A percentile compares a stretch with the other conserved stretches of the same genome.
Evolutionary conservation across 2,113 vertebrate species (phyloP).

Genomic region (Notothenia rossii): DNA sequence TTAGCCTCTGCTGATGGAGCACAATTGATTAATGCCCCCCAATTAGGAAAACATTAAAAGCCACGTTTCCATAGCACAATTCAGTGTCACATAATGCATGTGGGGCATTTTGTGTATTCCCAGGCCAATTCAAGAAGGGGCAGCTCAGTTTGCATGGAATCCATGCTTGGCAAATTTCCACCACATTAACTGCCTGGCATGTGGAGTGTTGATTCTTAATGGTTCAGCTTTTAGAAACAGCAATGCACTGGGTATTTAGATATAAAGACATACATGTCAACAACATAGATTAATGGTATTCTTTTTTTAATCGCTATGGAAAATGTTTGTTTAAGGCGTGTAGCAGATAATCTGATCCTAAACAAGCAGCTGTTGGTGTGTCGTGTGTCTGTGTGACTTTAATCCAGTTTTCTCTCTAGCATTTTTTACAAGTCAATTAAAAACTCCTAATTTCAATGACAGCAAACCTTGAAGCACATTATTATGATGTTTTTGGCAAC

Average conservation of each 20-base stretch:
- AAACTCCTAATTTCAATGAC: slow-evolving; percentile 11
- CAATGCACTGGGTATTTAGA: slow-evolving; percentile 25
- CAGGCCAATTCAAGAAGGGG: slow-evolving; percentile 42
- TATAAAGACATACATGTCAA: slow-evolving; percentile 46
- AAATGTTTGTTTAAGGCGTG: slow-evolving; percentile 26
- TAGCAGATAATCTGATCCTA: slow-evolving; percentile 1
- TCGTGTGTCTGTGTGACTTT: slow-evolving; percentile 4
- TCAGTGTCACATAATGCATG: slow-evolving; percentile 67
- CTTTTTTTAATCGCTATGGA: background rate
- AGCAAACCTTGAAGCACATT: slow-evolving; percentile 11
- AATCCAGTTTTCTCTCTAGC: slow-evolving; percentile 9
- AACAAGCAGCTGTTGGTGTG: slow-evolving; percentile 24
- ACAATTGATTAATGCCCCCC: slow-evolving; percentile 83
- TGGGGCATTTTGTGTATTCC: slow-evolving; percentile 71
- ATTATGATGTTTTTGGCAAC: slow-evolving; percentile 63
- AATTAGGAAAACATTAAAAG: slow-evolving; percentile 85
- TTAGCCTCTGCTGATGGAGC: slow-evolving; percentile 80
- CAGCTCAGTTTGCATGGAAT: slow-evolving; percentile 68
- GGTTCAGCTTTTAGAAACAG: slow-evolving; percentile 56
- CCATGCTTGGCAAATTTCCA: slow-evolving; percentile 71
- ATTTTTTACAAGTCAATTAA: slow-evolving; percentile 12
- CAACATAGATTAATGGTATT: slow-evolving; percentile 36
- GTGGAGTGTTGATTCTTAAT: slow-evolving; percentile 60
- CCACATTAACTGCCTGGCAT: slow-evolving; percentile 62
- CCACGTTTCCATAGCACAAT: slow-evolving; percentile 72